Conservation (phyloP, 2,113 vertebrate species). For the Pygoscelis antarcticus region DNA sequence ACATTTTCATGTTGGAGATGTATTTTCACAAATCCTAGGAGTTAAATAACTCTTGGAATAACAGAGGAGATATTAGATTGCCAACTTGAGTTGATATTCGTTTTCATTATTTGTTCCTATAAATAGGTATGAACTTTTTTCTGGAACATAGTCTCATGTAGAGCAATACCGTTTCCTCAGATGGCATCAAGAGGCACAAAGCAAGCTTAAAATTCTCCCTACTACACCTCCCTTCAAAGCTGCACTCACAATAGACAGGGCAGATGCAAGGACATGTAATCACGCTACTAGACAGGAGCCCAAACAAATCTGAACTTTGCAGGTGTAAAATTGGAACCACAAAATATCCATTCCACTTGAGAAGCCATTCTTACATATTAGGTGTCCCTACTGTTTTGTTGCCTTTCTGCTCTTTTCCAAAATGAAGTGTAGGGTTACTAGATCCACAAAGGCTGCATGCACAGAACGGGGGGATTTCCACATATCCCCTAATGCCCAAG, state of each 20-base stretch:
- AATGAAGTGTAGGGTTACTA: not conserved
- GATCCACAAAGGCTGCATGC: not conserved
- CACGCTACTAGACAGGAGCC: not conserved
- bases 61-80: not conserved
- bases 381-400: not conserved
- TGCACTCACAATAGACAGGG: not conserved
- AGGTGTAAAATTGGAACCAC: not conserved
- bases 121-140: constrained; percentile 48
- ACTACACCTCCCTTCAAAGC: not conserved
- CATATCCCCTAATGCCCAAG: not conserved
- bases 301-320: not conserved
- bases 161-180: constrained; percentile 39
- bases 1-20: not conserved
- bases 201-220: not conserved
- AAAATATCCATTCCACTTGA: not conserved
- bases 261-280: not conserved
- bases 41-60: not conserved
- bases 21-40: constrained; percentile 15
- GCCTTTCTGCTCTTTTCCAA: not conserved
- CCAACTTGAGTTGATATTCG: not conserved
- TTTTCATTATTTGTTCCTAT: constrained; percentile 58
- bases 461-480: not conserved
- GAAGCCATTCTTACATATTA: not conserved
- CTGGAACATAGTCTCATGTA: constrained; percentile 6
- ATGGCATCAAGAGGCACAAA: constrained; percentile 15